Evolutionary conservation across 2,113 vertebrate genomes (phyloP), one percentile per base, ranked within the genome.

Genomic region (Aleadryas rufinucha): DNA sequence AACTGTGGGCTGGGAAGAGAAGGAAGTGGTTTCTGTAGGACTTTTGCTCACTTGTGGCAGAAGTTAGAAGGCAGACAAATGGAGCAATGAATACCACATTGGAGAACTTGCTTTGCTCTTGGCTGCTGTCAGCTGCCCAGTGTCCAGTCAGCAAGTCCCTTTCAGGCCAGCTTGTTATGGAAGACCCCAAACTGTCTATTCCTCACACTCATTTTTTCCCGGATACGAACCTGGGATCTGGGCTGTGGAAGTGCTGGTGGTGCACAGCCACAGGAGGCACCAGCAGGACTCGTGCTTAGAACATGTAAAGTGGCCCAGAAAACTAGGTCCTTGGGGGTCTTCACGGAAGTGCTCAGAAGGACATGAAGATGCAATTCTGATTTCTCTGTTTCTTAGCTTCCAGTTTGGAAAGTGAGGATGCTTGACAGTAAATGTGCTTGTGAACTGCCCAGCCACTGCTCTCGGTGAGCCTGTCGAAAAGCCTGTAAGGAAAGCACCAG

Each of bases 401-500:
- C 3, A 9, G 6, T 84, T 64, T 90, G 64, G 42, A 69, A 84
- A 82, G 49, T 1, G 2, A 79, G 53, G 89, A 33, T 68, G 53
- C 49, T 52, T 49, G 81, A 41, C 41, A 68, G 3, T 44, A 84
- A 82, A 64, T 2, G 7, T 60, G 42, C 59, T 65, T 74, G 80
- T 47, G 74, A 87, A 3, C 27, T 68, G 72, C 76, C 71, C n/a
- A 5, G 78, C 53, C 14, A 1, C 71, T 74, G 89, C 84, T 89
- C 81, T 87, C 0, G 0, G 65, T 72, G 87, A 82, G 94, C 75
- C 77, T 89, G 81, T 91, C 5, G 0, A 35, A 89, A 84, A 91
- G 87, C 60, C 87, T 95, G 81, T 49, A 82, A 96, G 96, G 93
- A 95, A 96, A 94, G 81, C 65, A 61, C 84, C 5, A 9, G 77